Base-by-base conservation (phyloP, 2,888 invertebrate species). In the Oxycera nigricornis region DNA sequence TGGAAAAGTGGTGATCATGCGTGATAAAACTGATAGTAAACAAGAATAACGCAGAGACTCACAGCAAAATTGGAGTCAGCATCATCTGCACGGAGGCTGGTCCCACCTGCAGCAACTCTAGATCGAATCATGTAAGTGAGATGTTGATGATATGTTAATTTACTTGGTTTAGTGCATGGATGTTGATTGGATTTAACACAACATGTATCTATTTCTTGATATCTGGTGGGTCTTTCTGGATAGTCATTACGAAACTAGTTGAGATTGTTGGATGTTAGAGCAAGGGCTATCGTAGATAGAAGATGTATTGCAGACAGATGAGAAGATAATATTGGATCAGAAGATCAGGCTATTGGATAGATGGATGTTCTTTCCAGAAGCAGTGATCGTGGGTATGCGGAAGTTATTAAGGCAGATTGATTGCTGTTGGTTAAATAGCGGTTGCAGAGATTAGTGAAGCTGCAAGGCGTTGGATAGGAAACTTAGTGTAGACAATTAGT, bases 21-120 rank as follows among this genome's bases (percentile, higher is more conserved):
- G 67, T 67, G 67, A 39, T 22, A 41, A 41, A 26, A 41, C 41
- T 41, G 39, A 67, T 67, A 41, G 67, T 41, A n/a, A 39, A 67
- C 26, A 67, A 17, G 2, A 55, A 14, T 46, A 46, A 55, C 24
- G 22, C 24, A 2, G 11, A 22, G 14, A 0, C 39, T 14, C 9
- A 9, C 39, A 39, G 14, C 50, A 50, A 61, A 14, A 31, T 62
- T 20, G 39, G n/a, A 41, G 4, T 17, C 41, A 28, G 14, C 41
- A 46, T 11, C 2, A 28, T n/a, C 59, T 41, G 26, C 46, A 24
- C 22, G 20, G 67, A 22, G 67, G 67, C 67, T 41, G 67, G 67
- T 41, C 67, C n/a, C 67, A 46, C 67, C 6, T 41, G 55, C 22
- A 59, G 39, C 31, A 9, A 1, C 24, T 24, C 46, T 26, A 1